phyloP scores from a whole-genome alignment of 1,140 invertebrate species.

The Pectinophora gossypiella region DNA sequence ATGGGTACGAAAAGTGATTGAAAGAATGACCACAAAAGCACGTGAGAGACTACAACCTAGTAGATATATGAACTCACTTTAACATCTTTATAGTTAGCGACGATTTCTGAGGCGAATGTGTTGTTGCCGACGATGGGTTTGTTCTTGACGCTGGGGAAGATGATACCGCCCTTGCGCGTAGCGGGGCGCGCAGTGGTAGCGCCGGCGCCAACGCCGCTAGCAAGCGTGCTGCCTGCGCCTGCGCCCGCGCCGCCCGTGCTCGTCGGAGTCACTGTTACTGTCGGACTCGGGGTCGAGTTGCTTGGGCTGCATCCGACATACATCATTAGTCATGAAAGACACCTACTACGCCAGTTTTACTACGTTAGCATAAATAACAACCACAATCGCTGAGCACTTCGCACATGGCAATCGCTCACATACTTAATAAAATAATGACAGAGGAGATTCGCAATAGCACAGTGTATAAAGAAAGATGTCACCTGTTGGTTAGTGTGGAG shows the following conservation, averaged over 20 bases:
- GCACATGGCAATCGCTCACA: slow-evolving; percentile 12
- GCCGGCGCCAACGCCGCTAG: slow-evolving; percentile 28
- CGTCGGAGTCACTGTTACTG: slow-evolving; percentile 40
- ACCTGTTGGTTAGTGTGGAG: slow-evolving; percentile 52
- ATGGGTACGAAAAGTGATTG: too few relatives aligned
- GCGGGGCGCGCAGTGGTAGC: slow-evolving; percentile 54
- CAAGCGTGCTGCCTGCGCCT: slow-evolving; percentile 1
- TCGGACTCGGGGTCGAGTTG: slow-evolving; percentile 35
- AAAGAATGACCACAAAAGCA: too few relatives aligned
- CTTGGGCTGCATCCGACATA: slow-evolving; percentile 58
- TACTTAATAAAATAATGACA: slow-evolving; percentile 10
- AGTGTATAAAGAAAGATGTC: slow-evolving; percentile 43
- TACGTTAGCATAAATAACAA: slow-evolving; percentile 7
- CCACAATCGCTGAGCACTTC: slow-evolving; percentile 25
- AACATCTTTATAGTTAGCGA: slow-evolving; percentile 85
- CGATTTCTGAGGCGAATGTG: slow-evolving; percentile 84
- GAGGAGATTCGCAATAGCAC: slow-evolving; percentile 29
- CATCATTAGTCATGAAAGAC: slow-evolving; percentile 52
- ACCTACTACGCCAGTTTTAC: slow-evolving; percentile 15
- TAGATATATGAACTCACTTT: slow-evolving; percentile 80
- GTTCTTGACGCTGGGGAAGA: slow-evolving; percentile 93
- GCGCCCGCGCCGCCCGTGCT: slow-evolving; percentile 15
- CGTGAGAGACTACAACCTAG: too few relatives aligned
- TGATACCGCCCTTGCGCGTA: slow-evolving; percentile 84
- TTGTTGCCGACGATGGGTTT: slow-evolving; percentile 89